Percentiles rank a stretch among this genome's conserved stretches.
These are phyloP conservation scores for Ochropleura plecta DNA, from an alignment of 2,888 invertebrate species.

Conservation along the genomic window DNA sequence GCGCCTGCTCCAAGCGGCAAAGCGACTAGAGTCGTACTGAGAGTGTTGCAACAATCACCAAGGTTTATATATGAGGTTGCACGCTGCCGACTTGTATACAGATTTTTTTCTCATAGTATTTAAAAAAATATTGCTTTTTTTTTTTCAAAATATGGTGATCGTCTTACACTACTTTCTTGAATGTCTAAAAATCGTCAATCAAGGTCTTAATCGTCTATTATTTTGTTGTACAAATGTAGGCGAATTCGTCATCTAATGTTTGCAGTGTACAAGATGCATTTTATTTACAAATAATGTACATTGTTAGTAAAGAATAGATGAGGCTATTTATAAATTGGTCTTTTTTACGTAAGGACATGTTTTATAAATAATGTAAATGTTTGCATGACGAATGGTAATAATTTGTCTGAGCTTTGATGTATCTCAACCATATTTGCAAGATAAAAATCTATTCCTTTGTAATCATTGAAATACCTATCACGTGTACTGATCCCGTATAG, in stretches of 20 bases:
- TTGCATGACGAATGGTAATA: too few species aligned
- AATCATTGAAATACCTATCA: not conserved
- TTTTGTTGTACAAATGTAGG: not conserved
- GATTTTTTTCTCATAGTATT: constrained; percentile 69
- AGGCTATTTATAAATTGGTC: too few species aligned
- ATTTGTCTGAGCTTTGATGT: too few species aligned
- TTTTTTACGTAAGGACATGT: too few species aligned
- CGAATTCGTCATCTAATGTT: not conserved
- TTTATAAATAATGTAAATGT: too few species aligned
- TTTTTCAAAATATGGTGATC: constrained; percentile 8
- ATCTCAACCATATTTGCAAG: too few species aligned
- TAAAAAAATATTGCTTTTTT: constrained; percentile 42
- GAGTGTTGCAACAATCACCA: constrained; percentile 88
- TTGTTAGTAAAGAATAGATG: not conserved
- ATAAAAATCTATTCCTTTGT: not conserved
- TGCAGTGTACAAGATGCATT: not conserved
- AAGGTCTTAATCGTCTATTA: not conserved
- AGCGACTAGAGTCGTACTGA: constrained; percentile 91
- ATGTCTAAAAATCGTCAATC: not conserved
- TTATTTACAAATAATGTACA: constrained; percentile 5
- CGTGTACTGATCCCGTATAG: not conserved
- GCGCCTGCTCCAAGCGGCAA: constrained; percentile 90
- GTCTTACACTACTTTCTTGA: constrained; percentile 4
- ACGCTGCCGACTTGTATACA: constrained; percentile 76
- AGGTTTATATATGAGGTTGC: constrained; percentile 89